A percentile compares a stretch with the other conserved stretches of the same genome.
Evolutionary conservation across 2,797 vertebrate species (phyloP).

Genomic region (Helicolenus hilgendorfi): DNA sequence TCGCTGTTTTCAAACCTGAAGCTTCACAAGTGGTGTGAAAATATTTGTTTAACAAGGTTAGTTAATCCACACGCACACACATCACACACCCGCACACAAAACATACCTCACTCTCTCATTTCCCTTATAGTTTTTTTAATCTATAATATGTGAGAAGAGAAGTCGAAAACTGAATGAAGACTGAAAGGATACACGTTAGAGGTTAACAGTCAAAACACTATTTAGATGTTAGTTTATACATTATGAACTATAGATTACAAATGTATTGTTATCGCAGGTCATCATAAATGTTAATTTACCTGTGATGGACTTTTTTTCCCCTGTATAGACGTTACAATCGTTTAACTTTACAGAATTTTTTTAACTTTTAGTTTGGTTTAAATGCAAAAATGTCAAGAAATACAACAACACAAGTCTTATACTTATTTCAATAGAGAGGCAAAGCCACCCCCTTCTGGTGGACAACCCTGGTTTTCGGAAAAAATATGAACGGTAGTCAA

Average conservation of each 20-base stretch:
- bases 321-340: neutral
- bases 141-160: neutral
- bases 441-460: no score
- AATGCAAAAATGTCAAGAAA: no score
- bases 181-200: neutral
- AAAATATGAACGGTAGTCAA: no score
- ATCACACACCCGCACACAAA: neutral
- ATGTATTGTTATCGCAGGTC: neutral
- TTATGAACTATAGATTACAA: neutral
- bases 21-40: neutral
- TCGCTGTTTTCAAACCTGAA: neutral
- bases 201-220: neutral
- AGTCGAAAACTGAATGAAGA: neutral
- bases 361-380: neutral
- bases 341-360: neutral
- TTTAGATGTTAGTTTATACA: neutral
- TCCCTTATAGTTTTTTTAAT: neutral
- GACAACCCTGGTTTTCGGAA: no score
- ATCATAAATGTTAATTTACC: neutral
- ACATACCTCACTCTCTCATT: neutral
- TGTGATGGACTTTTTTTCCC: neutral
- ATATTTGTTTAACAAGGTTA: neutral
- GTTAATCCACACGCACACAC: neutral
- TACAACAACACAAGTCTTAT: no score
- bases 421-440: no score